Evolutionary conservation across 2,113 vertebrate genomes (phyloP).

Genomic region (Sapayoa aenigma): DNA sequence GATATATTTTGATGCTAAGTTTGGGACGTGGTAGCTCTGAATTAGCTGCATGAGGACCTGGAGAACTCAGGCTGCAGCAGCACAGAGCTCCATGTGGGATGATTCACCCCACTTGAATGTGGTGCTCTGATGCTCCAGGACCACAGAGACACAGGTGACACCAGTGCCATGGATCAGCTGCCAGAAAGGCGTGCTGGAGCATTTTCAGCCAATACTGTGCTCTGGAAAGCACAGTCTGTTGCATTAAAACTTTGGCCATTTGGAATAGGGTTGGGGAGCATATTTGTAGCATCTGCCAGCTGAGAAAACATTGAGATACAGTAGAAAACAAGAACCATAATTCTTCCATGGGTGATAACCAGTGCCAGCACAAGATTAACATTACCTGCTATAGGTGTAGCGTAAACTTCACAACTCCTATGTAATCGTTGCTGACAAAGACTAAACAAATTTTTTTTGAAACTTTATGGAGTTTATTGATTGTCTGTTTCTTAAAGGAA

Average conservation of each 20-base stretch:
- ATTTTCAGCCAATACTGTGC: background rate
- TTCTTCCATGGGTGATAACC: background rate
- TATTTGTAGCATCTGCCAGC: background rate
- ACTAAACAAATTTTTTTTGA: no score
- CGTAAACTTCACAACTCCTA: background rate
- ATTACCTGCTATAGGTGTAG: background rate
- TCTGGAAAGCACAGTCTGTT: background rate
- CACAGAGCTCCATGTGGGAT: background rate
- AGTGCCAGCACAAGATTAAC: background rate
- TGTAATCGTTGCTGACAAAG: background rate
- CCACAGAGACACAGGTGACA: background rate
- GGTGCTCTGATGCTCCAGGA: background rate
- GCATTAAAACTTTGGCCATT: background rate
- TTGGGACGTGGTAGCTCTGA: background rate
- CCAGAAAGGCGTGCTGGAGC: background rate
- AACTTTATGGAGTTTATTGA: background rate
- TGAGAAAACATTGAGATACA: background rate
- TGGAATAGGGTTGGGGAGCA: background rate
- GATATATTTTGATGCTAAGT: background rate
- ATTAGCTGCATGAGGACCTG: background rate
- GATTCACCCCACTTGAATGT: background rate
- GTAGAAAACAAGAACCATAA: background rate
- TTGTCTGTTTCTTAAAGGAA: background rate
- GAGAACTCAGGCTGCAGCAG: background rate
- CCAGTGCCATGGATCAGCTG: background rate